Evolutionary conservation across 2,113 vertebrate species (phyloP).

Genomic region (Rhynchomys soricoides): DNA sequence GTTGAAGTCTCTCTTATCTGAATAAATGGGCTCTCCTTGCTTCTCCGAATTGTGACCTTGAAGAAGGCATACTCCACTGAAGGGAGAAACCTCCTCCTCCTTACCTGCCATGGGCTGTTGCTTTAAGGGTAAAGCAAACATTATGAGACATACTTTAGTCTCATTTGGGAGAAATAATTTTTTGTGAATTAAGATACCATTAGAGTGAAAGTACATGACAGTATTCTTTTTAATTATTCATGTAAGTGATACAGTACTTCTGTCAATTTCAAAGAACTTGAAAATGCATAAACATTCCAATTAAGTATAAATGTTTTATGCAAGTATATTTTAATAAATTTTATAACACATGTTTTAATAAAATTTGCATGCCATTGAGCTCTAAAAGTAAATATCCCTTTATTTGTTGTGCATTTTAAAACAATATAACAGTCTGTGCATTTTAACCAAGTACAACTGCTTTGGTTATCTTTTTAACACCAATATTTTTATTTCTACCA

Average conservation of each 20-base stretch:
- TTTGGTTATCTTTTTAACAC: not conserved
- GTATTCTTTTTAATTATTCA: conserved; percentile 7
- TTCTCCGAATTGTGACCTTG: conserved; percentile 38
- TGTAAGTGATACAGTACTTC: not conserved
- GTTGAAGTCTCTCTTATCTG: not conserved
- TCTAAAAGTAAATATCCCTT: not conserved
- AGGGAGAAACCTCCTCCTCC: not conserved
- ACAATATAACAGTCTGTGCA: not conserved
- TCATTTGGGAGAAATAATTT: conserved; percentile 44
- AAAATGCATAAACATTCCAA: conserved; percentile 16
- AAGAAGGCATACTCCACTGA: not conserved
- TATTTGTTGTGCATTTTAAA: conserved; percentile 22
- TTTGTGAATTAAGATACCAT: conserved; percentile 35
- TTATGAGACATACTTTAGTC: not conserved
- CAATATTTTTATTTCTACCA: conserved; percentile 23
- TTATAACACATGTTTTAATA: conserved; percentile 24
- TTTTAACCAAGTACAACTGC: not conserved
- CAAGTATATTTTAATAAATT: not conserved
- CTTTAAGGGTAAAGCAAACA: not conserved
- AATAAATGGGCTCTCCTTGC: not conserved
- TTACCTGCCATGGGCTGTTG: not conserved
- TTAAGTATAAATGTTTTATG: conserved; percentile 11
- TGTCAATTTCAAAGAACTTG: conserved; percentile 33
- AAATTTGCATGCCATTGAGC: not conserved
- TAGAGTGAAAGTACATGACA: not conserved